Percentiles rank a stretch among this genome's conserved stretches.
These are phyloP conservation scores for Antheraea assamensis DNA, from an alignment of 2,888 invertebrate genomes.

Conservation along the genomic window DNA sequence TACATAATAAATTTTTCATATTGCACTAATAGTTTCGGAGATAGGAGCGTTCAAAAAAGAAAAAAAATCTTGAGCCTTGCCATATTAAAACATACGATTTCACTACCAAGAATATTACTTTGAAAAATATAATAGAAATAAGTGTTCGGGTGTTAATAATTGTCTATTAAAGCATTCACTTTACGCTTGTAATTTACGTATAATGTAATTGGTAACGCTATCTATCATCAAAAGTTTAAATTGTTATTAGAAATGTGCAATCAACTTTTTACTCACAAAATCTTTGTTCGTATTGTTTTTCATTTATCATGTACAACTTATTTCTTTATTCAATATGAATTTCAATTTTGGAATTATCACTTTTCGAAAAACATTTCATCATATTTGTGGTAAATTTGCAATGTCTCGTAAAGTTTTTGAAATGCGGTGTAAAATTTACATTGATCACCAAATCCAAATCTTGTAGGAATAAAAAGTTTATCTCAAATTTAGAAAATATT, in stretches of 20 bases:
- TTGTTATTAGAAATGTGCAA: slow-evolving; percentile 9
- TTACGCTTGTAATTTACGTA: slow-evolving; percentile 13
- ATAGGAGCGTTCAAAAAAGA: too few species aligned
- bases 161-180: slow-evolving; percentile 16
- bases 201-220: slow-evolving; percentile 15
- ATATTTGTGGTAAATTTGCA: not conserved
- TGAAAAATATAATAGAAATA: slow-evolving; percentile 1
- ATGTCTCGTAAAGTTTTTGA: too few species aligned
- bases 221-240: slow-evolving; percentile 8
- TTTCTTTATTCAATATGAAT: not conserved
- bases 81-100: not conserved
- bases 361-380: not conserved
- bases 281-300: not conserved
- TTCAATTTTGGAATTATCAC: not conserved
- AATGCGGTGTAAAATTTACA: too few species aligned
- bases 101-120: slow-evolving; percentile 3
- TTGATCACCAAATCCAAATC: too few species aligned
- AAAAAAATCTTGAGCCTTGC: too few species aligned
- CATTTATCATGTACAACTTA: not conserved
- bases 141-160: not conserved
- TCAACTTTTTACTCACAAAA: slow-evolving; percentile 16
- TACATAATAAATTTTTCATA: too few species aligned
- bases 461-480: too few species aligned
- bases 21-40: too few species aligned
- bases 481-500: too few species aligned